Conservation (phyloP, 1,140 invertebrate species). For the Caenorhabditis brenneri region DNA sequence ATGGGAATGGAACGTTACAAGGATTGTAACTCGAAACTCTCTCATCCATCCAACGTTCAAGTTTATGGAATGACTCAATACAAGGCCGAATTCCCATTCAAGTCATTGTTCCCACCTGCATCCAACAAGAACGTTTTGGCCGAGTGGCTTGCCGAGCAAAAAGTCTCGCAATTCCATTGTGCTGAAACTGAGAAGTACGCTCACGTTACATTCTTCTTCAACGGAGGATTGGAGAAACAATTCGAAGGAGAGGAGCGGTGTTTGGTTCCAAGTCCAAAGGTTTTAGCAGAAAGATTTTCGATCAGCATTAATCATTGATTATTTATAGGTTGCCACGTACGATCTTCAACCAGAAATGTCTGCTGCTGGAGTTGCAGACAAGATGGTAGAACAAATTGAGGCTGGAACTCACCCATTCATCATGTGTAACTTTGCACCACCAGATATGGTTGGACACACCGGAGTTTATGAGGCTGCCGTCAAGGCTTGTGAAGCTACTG, state of each 20-base stretch:
- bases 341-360: constrained; percentile 74
- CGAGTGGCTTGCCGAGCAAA: constrained; percentile 71
- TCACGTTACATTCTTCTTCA: constrained; percentile 75
- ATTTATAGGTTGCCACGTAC: constrained; percentile 71
- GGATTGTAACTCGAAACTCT: constrained; percentile 70
- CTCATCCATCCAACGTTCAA: constrained; percentile 64
- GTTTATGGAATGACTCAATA: constrained; percentile 73
- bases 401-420: constrained; percentile 72
- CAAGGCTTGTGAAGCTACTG: constrained; percentile 72
- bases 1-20: constrained; percentile 71
- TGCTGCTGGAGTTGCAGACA: constrained; percentile 72
- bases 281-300: background rate
- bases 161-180: constrained; percentile 72
- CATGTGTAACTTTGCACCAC: constrained; percentile 75
- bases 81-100: constrained; percentile 73
- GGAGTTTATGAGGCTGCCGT: constrained; percentile 73
- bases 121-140: constrained; percentile 73
- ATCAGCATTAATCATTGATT: background rate
- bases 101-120: constrained; percentile 72
- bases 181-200: constrained; percentile 75
- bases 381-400: constrained; percentile 72
- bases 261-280: constrained; percentile 74
- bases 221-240: constrained; percentile 72
- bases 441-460: constrained; percentile 74
- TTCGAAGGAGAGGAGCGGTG: constrained; percentile 72